phyloP scores from a whole-genome alignment of 64 coral and sea anemone genomes.

The Orbicella faveolata region DNA sequence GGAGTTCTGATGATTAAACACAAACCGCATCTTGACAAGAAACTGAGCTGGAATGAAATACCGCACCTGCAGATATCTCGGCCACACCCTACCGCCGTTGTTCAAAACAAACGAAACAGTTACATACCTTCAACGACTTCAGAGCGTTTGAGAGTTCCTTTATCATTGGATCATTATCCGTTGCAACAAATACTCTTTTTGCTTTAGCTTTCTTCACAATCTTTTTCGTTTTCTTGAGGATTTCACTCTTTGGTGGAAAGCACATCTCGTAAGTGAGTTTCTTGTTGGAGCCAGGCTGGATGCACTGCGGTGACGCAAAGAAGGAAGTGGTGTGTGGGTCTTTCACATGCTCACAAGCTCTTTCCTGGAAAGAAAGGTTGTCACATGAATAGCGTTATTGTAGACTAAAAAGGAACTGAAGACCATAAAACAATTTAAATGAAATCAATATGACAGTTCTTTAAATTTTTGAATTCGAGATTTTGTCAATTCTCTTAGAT shows the following conservation, averaged over 20 bases:
- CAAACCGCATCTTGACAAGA: too few species aligned
- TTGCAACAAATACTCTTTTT: constrained; percentile 89
- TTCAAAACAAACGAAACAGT: background rate
- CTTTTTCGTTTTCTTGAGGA: constrained; percentile 83
- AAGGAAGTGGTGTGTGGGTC: constrained; percentile 41
- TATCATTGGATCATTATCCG: constrained; percentile 83
- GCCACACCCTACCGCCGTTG: background rate
- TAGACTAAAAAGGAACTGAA: background rate
- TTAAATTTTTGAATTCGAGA: too few species aligned
- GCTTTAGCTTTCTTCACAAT: constrained; percentile 79
- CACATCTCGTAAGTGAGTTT: constrained; percentile 94
- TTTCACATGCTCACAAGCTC: constrained; percentile 84
- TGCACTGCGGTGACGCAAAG: constrained; percentile 90
- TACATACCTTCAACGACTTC: constrained; percentile 66
- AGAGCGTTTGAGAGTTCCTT: constrained; percentile 71
- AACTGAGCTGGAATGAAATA: too few species aligned
- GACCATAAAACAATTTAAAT: too few species aligned
- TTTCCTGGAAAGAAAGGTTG: constrained; percentile 56
- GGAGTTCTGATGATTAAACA: too few species aligned
- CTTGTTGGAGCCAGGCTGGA: constrained; percentile 47
- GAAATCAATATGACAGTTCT: too few species aligned
- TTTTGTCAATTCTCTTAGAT: too few species aligned
- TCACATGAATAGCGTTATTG: background rate
- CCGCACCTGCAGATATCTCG: background rate
- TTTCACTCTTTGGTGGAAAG: constrained; percentile 71